phyloP scores from a whole-genome alignment of 1,140 invertebrate species.

The Ceratina japonica region DNA sequence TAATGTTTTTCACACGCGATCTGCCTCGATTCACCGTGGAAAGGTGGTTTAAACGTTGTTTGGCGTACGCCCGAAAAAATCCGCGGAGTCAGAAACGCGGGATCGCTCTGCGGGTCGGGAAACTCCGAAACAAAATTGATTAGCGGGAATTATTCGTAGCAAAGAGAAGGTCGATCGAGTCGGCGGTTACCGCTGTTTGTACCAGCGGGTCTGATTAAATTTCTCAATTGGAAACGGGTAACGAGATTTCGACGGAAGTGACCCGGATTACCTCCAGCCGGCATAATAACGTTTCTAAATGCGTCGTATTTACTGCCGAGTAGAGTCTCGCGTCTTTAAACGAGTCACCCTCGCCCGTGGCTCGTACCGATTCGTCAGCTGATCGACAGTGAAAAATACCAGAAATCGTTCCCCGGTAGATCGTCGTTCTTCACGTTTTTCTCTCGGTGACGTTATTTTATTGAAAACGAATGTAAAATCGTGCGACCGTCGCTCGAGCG shows the following conservation, averaged over 20 bases:
- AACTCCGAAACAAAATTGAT: conserved; percentile 56
- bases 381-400: too few species aligned
- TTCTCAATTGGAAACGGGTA: conserved; percentile 59
- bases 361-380: too few species aligned
- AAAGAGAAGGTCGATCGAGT: conserved; percentile 56
- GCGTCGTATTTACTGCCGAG: conserved; percentile 12
- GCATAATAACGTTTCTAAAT: conserved; percentile 36
- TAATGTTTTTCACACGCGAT: background rate
- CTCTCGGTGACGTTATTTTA: too few species aligned
- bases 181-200: conserved; percentile 43
- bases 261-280: conserved; percentile 46
- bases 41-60: too few species aligned
- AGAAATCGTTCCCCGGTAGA: too few species aligned
- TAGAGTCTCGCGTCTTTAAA: background rate
- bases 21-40: background rate
- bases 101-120: conserved; percentile 1
- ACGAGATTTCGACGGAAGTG: conserved; percentile 59
- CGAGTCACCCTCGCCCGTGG: too few species aligned
- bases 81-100: background rate
- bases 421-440: too few species aligned
- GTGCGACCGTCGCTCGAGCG: background rate
- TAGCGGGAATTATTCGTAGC: conserved; percentile 38
- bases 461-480: background rate
- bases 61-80: too few species aligned
- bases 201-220: conserved; percentile 55